These are phyloP conservation scores for Drosophila fulvimacula DNA, from an alignment of 2,888 invertebrate species.

Conservation along the genomic window DNA sequence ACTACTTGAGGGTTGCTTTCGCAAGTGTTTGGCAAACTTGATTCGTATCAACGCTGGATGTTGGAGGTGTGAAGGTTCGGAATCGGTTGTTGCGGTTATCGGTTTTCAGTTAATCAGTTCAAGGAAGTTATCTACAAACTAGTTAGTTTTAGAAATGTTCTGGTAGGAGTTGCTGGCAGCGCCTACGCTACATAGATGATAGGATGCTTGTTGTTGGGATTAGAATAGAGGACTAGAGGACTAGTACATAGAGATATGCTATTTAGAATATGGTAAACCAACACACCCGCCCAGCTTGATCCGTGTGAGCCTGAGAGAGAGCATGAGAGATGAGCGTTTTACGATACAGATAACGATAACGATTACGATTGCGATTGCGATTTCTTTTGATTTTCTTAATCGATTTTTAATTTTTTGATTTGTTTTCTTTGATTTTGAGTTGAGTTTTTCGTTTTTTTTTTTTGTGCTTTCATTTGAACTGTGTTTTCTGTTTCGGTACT, in stretches of 20 bases:
- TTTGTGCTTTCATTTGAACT: constrained; percentile 62
- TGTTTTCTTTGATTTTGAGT: constrained; percentile 30
- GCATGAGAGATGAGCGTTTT: constrained; percentile 72
- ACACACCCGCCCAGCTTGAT: constrained; percentile 77
- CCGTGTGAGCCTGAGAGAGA: constrained; percentile 64
- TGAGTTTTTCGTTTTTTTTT: constrained; percentile 24
- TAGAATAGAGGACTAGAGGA: constrained; percentile 49
- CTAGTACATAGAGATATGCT: constrained; percentile 44
- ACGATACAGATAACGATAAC: constrained; percentile 53
- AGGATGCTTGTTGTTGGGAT: constrained; percentile 19
- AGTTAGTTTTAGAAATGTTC: constrained; percentile 29
- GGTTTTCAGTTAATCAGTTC: constrained; percentile 24
- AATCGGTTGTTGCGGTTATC: constrained; percentile 8
- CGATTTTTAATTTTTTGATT: constrained; percentile 10
- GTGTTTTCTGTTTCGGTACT: constrained; percentile 62
- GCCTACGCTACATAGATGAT: constrained; percentile 45
- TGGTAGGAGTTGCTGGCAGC: constrained; percentile 27
- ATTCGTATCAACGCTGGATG: constrained; percentile 50
- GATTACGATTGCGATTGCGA: constrained; percentile 62
- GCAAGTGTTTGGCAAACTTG: constrained; percentile 34
- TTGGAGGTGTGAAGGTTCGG: constrained; percentile 38
- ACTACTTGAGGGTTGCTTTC: constrained; percentile 38
- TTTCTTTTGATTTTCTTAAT: constrained; percentile 31
- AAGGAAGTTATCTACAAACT: constrained; percentile 40
- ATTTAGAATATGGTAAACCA: constrained; percentile 60